These are phyloP conservation scores for Trichopria drosophilae DNA, from an alignment of 2,888 invertebrate genomes.

Conservation along the genomic window DNA sequence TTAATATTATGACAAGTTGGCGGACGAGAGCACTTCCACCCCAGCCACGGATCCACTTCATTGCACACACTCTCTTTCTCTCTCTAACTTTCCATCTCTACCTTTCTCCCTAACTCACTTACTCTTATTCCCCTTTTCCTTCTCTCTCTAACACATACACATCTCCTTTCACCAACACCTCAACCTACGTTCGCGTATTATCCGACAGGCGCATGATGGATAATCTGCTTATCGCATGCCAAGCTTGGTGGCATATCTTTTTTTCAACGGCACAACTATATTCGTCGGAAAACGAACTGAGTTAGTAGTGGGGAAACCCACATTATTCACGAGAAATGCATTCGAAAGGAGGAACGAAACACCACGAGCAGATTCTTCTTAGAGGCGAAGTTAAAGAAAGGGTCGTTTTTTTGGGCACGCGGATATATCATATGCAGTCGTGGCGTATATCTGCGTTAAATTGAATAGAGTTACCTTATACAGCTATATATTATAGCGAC, in stretches of 20 bases:
- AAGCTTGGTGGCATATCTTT: constrained; percentile 9
- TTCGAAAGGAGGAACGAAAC: constrained; percentile 30
- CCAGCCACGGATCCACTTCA: constrained; percentile 35
- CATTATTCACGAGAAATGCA: no score
- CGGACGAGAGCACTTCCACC: constrained; percentile 39
- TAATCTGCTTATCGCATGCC: constrained; percentile 48
- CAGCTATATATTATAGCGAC: no score
- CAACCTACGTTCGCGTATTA: constrained; percentile 32
- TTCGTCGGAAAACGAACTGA: no score
- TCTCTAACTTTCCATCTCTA: background rate
- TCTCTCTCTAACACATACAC: background rate
- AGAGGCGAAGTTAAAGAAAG: constrained; percentile 2
- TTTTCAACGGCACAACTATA: background rate
- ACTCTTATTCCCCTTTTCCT: constrained; percentile 29
- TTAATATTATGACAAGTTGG: constrained; percentile 46
- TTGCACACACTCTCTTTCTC: no score
- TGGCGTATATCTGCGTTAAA: background rate
- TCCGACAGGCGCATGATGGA: constrained; percentile 46
- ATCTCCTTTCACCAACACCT: constrained; percentile 32
- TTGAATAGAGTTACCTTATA: no score
- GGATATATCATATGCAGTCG: background rate
- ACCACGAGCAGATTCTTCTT: constrained; percentile 15
- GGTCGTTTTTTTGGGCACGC: background rate
- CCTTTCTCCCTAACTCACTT: constrained; percentile 13
- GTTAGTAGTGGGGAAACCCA: no score